Evolutionary conservation across 2,888 invertebrate species (phyloP), one percentile per base, ranked within the genome.

Genomic region (Eutolmus rufibarbis): DNA sequence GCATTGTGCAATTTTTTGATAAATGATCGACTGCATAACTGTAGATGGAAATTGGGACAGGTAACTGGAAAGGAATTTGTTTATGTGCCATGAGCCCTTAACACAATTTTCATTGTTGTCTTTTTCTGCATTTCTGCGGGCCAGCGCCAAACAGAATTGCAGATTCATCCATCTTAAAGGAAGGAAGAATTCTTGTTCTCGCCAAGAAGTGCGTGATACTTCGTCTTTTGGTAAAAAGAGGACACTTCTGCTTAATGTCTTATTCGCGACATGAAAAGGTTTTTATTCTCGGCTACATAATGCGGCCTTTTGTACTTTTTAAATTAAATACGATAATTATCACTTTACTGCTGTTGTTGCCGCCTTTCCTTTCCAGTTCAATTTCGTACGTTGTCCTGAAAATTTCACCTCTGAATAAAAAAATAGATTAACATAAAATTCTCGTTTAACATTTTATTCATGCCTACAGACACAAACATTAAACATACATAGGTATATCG

Each of bases 11-110:
- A 93, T 93, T 93, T 93, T 93, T 86, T 94, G 93, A 88, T 94
- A 93, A 90, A 94, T 93, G 1, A 93, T 91, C 89, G 93, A 91
- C 37, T 91, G 93, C 87, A 91, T 90, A 23, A 93, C 93, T 28
- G 91, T 92, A 89, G 91, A 92, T 88, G 93, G 93, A 2, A 93
- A 93, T 89, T 92, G 94, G 43, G 92, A 91, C n/a, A 93, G 93
- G 1, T 93, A 93, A 85, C 86, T 74, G 74, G 34, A 57, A 19
- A 19, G 57, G 82, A 57, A 57, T 81, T 31, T 81, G 51, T 31
- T 31, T 51, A 56, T 51, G 56, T 23, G 37, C 23, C 28, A 12
- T 51, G 28, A 43, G 78, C 78, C 78, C 78, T 78, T 78, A 78
- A 78, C 66, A 66, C 66, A 66, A 28, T 66, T 66, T 12, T 66